Evolutionary conservation across 1,140 invertebrate species (phyloP).

Genomic region (Drosophila miranda): DNA sequence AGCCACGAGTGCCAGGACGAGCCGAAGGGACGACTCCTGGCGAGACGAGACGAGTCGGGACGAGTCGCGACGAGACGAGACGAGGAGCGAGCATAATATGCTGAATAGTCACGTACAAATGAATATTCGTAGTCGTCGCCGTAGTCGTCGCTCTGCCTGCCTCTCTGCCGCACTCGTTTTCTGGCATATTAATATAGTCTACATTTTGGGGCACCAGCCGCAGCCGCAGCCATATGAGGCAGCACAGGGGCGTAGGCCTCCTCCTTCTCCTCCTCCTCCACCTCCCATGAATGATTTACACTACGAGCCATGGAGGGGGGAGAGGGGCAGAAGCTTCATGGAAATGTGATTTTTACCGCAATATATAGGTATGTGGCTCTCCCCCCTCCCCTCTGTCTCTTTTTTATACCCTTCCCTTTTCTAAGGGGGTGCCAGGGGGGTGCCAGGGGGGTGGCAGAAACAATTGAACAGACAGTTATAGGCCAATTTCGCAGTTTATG

Average conservation of each 20-base stretch:
- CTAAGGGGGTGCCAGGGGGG: conserved; percentile 18
- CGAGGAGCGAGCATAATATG: conserved; percentile 67
- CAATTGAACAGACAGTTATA: conserved; percentile 80
- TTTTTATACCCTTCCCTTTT: not conserved
- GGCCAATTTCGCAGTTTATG: conserved; percentile 75
- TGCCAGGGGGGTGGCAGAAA: conserved; percentile 41
- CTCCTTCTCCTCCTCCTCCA: conserved; percentile 10
- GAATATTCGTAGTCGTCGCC: conserved; percentile 66
- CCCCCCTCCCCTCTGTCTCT: not conserved
- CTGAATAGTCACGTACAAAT: conserved; percentile 80
- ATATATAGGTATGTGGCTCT: conserved; percentile 63
- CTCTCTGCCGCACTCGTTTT: conserved; percentile 55
- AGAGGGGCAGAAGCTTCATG: conserved; percentile 27
- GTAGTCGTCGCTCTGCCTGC: no score
- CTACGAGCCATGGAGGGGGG: not conserved
- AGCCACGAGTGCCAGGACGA: conserved; percentile 16
- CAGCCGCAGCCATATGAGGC: no score
- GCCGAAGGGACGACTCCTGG: conserved; percentile 3
- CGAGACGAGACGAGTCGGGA: conserved; percentile 30
- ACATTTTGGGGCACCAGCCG: conserved; percentile 50
- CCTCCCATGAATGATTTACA: conserved; percentile 76
- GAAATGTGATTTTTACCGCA: conserved; percentile 79
- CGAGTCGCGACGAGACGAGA: conserved; percentile 40
- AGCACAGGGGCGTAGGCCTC: no score
- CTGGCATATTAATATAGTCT: conserved; percentile 80